These are phyloP conservation scores for Cryptotermes secundus DNA, from an alignment of 1,140 invertebrate species.

Conservation along the genomic window DNA sequence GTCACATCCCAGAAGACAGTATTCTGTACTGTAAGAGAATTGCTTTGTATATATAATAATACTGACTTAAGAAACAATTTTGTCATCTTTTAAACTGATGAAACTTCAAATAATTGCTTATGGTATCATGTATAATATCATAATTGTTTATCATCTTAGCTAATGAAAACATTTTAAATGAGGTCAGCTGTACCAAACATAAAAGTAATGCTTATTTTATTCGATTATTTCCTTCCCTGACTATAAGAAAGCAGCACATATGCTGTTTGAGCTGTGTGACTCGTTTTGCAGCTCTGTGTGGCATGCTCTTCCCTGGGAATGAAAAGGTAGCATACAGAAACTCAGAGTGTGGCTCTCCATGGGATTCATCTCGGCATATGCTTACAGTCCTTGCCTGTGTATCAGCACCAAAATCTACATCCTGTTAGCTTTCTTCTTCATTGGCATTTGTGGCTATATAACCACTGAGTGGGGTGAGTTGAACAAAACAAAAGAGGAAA, in stretches of 20 bases:
- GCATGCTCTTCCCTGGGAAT: slow-evolving; percentile 80
- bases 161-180: not conserved
- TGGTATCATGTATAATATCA: too few species aligned
- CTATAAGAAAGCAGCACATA: not conserved
- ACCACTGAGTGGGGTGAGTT: slow-evolving; percentile 44
- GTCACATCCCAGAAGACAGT: not conserved
- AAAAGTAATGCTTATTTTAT: not conserved
- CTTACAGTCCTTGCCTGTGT: slow-evolving; percentile 73
- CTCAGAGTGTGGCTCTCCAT: slow-evolving; percentile 86
- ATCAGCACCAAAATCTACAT: slow-evolving; percentile 74
- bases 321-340: slow-evolving; percentile 92
- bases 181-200: not conserved
- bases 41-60: too few species aligned
- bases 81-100: too few species aligned
- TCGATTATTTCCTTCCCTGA: not conserved
- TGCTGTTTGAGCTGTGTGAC: not conserved
- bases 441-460: slow-evolving; percentile 72
- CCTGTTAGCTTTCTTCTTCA: slow-evolving; percentile 66
- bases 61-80: too few species aligned
- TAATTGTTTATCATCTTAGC: not conserved
- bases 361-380: slow-evolving; percentile 84
- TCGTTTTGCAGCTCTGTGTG: slow-evolving; percentile 70
- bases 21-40: too few species aligned
- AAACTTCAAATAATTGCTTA: too few species aligned
- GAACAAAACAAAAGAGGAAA: not conserved